phyloP scores from a whole-genome alignment of 2,797 vertebrate genomes.

The Garrulus glandarius region DNA sequence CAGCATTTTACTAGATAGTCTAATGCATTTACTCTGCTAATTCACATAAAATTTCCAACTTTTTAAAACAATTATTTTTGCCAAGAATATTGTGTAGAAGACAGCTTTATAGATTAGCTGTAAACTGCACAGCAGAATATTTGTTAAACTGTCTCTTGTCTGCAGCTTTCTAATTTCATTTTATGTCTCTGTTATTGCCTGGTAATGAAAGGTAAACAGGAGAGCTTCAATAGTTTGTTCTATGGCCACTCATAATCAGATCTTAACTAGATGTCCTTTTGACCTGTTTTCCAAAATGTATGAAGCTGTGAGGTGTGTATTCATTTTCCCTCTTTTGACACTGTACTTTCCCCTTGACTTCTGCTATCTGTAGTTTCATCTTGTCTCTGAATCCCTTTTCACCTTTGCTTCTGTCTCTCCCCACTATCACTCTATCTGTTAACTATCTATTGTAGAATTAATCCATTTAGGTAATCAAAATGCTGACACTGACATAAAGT shows the following conservation, averaged over 20 bases:
- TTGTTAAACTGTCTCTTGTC: constrained; percentile 3
- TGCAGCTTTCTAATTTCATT: constrained; percentile 36
- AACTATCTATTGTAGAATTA: background rate
- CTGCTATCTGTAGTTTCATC: background rate
- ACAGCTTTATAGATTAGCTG: constrained; percentile 32
- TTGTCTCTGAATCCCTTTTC: constrained; percentile 11
- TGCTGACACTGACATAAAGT: background rate
- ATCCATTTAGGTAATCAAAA: constrained; percentile 46
- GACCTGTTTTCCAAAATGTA: background rate
- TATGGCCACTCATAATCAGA: background rate
- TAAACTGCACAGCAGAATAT: background rate
- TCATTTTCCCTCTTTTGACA: background rate
- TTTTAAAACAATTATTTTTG: constrained; percentile 25
- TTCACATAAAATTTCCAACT: constrained; percentile 5
- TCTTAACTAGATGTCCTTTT: background rate
- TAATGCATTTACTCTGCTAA: background rate
- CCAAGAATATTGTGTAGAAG: background rate
- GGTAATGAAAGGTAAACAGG: constrained; percentile 49
- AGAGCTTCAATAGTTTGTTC: constrained; percentile 5
- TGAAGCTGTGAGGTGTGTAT: background rate
- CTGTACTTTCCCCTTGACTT: background rate
- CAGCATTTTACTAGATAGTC: background rate
- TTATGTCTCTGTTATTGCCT: background rate
- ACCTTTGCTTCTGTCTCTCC: constrained; percentile 8
- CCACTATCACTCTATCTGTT: background rate